These are phyloP conservation scores for Choloepus didactylus DNA, from an alignment of 2,797 vertebrate genomes.

Conservation along the genomic window DNA sequence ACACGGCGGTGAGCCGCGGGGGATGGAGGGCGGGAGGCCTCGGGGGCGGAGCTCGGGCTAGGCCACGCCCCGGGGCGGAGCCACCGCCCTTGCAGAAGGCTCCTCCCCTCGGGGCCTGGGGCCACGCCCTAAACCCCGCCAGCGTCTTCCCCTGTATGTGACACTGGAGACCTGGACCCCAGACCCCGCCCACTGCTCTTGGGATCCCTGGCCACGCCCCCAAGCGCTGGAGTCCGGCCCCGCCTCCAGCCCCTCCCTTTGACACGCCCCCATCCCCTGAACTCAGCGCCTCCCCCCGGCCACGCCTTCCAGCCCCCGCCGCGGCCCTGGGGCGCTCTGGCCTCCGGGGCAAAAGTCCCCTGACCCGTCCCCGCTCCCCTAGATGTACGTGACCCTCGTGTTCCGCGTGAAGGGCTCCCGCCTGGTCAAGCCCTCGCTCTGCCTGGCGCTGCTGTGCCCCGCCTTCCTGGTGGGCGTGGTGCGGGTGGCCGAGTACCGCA, in stretches of 20 bases:
- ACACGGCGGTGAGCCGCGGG: conserved; percentile 91
- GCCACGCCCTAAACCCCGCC: not conserved
- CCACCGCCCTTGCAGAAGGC: not conserved
- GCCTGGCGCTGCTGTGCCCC: conserved; percentile 92
- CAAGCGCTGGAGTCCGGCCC: not conserved
- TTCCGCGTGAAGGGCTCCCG: conserved; percentile 94
- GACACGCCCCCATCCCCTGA: not conserved
- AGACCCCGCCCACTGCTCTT: not conserved
- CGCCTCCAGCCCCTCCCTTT: not conserved
- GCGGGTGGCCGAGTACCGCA: conserved; percentile 94
- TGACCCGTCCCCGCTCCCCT: conserved; percentile 50
- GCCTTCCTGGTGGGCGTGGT: conserved; percentile 94
- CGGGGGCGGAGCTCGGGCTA: not conserved
- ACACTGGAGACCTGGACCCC: not conserved
- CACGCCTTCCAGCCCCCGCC: not conserved
- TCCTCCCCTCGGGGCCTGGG: not conserved
- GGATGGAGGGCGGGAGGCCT: not conserved
- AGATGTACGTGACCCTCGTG: conserved; percentile 96
- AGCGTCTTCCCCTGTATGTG: not conserved
- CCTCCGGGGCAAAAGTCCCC: not conserved
- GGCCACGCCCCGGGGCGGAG: not conserved
- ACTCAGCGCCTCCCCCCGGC: not conserved
- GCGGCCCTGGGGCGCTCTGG: not conserved
- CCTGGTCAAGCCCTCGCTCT: conserved; percentile 94
- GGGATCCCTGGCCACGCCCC: not conserved